phyloP scores from a whole-genome alignment of 2,797 vertebrate species.

The Gorsachius magnificus region DNA sequence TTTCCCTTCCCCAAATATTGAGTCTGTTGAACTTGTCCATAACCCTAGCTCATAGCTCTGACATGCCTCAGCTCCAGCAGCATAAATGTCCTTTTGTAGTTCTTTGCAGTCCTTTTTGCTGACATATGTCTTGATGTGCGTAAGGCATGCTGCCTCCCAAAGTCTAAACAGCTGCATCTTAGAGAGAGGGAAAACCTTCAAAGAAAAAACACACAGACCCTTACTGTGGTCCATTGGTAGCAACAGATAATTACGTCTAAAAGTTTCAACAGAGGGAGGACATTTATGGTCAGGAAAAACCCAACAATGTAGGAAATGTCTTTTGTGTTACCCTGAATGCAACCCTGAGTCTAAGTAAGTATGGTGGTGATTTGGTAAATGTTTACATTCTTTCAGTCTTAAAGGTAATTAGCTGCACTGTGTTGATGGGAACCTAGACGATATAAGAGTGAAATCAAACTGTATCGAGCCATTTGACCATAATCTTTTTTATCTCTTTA shows the following conservation, averaged over 20 bases:
- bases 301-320: not conserved
- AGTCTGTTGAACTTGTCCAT: not conserved
- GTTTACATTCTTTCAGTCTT: not conserved
- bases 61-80: not conserved
- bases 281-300: not conserved
- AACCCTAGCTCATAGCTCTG: not conserved
- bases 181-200: not conserved
- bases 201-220: not conserved
- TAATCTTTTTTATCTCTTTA: slow-evolving; percentile 54
- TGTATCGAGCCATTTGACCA: not conserved
- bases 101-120: not conserved
- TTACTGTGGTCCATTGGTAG: not conserved
- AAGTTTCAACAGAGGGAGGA: not conserved
- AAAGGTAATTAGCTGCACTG: not conserved
- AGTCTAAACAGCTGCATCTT: not conserved
- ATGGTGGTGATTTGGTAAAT: not conserved
- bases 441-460: not conserved
- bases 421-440: not conserved
- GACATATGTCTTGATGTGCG: not conserved
- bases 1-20: not conserved
- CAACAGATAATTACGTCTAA: slow-evolving; percentile 4
- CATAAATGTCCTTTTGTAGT: not conserved
- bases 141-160: not conserved
- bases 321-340: not conserved
- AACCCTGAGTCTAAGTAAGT: not conserved